Evolutionary conservation across 2,797 vertebrate species (phyloP).

Genomic region (Coregonus sp.): DNA sequence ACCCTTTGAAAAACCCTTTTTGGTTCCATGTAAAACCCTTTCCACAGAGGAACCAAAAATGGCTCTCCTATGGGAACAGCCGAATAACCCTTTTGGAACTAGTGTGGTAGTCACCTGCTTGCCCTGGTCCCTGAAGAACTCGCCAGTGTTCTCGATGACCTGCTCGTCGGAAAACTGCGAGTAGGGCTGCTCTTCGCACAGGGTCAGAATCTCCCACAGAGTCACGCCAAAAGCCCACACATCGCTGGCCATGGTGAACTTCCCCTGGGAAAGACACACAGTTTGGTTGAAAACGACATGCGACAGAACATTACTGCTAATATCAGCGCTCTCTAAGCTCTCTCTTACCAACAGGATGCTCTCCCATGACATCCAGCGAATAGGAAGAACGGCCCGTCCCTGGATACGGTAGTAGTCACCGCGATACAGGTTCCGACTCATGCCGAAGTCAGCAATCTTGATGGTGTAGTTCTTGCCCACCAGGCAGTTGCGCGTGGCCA

Average conservation of each 20-base stretch:
- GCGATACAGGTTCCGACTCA: constrained; percentile 96
- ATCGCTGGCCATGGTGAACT: constrained; percentile 96
- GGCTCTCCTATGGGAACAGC: too few species aligned
- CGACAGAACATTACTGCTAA: not conserved
- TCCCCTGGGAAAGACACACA: constrained; percentile 78
- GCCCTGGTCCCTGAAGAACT: constrained; percentile 95
- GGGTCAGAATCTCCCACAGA: constrained; percentile 92
- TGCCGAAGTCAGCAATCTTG: constrained; percentile 97
- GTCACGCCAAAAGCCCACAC: constrained; percentile 97
- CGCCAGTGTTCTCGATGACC: constrained; percentile 97
- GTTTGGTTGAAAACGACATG: not conserved
- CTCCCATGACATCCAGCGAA: constrained; percentile 99
- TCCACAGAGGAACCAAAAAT: too few species aligned
- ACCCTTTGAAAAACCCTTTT: too few species aligned
- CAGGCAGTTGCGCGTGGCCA: constrained; percentile 95
- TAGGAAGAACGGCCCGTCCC: constrained; percentile 94
- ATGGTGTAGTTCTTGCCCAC: constrained; percentile 93
- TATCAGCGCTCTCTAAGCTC: not conserved
- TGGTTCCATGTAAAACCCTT: too few species aligned
- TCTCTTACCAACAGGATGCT: constrained; percentile 89
- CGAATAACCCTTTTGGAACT: too few species aligned
- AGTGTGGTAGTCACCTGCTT: constrained; percentile 82
- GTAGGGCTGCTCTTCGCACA: constrained; percentile 94
- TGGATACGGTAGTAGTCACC: constrained; percentile 97
- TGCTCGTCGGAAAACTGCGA: constrained; percentile 93